phyloP scores from a whole-genome alignment of 2,113 vertebrate species.

The Ptilonorhynchus violaceus region DNA sequence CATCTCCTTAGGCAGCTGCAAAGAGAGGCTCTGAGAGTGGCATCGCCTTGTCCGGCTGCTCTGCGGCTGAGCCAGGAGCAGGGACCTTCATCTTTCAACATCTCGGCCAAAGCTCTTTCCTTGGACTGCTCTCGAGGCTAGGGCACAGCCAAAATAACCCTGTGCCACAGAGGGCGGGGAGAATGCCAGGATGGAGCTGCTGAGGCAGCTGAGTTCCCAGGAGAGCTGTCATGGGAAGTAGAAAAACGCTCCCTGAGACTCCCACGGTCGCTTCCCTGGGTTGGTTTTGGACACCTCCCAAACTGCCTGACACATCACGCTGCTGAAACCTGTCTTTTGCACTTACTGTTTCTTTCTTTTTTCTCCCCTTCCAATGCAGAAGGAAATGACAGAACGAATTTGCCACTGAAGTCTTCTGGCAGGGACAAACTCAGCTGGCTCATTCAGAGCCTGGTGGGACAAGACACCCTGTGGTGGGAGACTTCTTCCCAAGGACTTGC shows the following conservation, averaged over 20 bases:
- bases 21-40: not conserved
- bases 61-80: not conserved
- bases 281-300: not conserved
- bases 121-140: not conserved
- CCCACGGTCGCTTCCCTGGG: not conserved
- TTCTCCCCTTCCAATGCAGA: conserved; percentile 71
- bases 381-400: conserved; percentile 91
- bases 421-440: not conserved
- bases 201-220: conserved; percentile 12
- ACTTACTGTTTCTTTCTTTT: conserved; percentile 12
- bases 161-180: not conserved
- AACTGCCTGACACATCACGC: not conserved
- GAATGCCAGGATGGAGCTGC: not conserved
- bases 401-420: conserved; percentile 73
- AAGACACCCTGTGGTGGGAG: not conserved
- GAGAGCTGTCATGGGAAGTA: not conserved
- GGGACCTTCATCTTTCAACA: not conserved
- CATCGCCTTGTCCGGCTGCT: not conserved
- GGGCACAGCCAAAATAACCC: not conserved
- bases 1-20: not conserved
- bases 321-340: not conserved
- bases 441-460: fast-evolving
- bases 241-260: not conserved
- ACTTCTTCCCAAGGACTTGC: not conserved
- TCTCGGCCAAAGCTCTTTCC: not conserved